Evolutionary conservation across 2,888 invertebrate species (phyloP).

Genomic region (Netelia melanura): DNA sequence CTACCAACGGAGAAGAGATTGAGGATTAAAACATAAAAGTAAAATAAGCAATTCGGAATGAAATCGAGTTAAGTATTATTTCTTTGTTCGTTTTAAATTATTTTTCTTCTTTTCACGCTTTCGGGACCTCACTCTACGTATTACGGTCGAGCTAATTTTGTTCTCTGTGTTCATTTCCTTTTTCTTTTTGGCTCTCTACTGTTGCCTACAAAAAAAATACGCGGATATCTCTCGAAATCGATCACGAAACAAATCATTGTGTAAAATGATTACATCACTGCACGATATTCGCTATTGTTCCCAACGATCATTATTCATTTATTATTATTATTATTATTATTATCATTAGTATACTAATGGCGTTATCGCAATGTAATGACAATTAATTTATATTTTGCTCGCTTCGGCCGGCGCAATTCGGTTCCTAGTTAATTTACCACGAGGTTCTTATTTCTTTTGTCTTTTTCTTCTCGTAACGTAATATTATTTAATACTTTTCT

Average conservation of each 20-base stretch:
- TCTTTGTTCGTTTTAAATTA: slow-evolving; percentile 22
- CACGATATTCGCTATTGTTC: slow-evolving; percentile 34
- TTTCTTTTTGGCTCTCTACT: neutral
- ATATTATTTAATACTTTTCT: slow-evolving; percentile 24
- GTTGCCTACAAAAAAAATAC: neutral
- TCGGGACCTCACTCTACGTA: neutral
- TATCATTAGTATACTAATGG: slow-evolving; percentile 5
- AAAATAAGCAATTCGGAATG: slow-evolving; percentile 31
- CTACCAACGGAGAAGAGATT: neutral
- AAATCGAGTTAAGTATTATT: slow-evolving; percentile 45
- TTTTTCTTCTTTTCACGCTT: slow-evolving; percentile 35
- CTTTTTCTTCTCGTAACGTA: slow-evolving; percentile 70
- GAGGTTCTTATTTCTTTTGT: slow-evolving; percentile 69
- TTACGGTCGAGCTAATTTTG: neutral
- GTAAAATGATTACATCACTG: slow-evolving; percentile 32
- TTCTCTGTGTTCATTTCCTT: neutral
- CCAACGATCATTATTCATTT: slow-evolving; percentile 22
- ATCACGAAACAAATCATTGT: neutral
- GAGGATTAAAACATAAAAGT: slow-evolving; percentile 43
- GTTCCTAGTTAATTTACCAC: slow-evolving; percentile 74
- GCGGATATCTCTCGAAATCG: neutral
- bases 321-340: slow-evolving; percentile 50
- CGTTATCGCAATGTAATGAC: slow-evolving; percentile 38
- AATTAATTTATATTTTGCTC: slow-evolving; percentile 23
- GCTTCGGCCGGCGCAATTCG: slow-evolving; percentile 63